Conservation (phyloP, 2,888 invertebrate genomes). For the Parapristionchus giblindavisi region DNA sequence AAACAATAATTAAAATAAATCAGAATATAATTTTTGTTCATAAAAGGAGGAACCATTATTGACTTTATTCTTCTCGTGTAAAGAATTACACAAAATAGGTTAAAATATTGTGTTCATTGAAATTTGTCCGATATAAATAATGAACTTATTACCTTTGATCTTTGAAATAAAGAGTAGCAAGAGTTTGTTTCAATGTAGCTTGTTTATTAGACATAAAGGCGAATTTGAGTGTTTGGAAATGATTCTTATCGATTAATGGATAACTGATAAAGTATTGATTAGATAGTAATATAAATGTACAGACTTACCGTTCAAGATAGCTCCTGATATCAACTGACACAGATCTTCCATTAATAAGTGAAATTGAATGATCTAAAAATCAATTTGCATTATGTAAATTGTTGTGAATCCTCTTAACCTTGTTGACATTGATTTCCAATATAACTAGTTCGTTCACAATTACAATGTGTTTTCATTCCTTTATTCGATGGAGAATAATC, state of each 20-base stretch:
- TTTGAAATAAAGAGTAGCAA: slow-evolving; percentile 45
- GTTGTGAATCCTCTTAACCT: slow-evolving; percentile 6
- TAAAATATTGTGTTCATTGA: too few relatives aligned
- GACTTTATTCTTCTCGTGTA: too few relatives aligned
- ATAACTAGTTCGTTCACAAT: slow-evolving; percentile 63
- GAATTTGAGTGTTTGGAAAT: slow-evolving; percentile 55
- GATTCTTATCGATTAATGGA: background rate
- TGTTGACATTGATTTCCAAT: slow-evolving; percentile 50
- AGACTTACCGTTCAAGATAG: slow-evolving; percentile 5
- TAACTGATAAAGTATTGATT: background rate
- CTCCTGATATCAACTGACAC: background rate
- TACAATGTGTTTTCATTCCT: slow-evolving; percentile 44
- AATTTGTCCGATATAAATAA: background rate
- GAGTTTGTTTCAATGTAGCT: slow-evolving; percentile 38
- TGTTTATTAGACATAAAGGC: slow-evolving; percentile 51
- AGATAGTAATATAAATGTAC: background rate
- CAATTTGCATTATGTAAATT: background rate
- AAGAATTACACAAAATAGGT: too few relatives aligned
- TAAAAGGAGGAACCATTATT: too few relatives aligned
- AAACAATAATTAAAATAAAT: too few relatives aligned
- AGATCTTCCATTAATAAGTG: background rate
- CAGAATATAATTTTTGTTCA: too few relatives aligned
- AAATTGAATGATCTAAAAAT: slow-evolving; percentile 17
- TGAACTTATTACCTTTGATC: slow-evolving; percentile 36
- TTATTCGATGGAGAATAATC: slow-evolving; percentile 53